Base-by-base conservation (phyloP, 2,797 vertebrate species). In the Myotis planiceps region DNA sequence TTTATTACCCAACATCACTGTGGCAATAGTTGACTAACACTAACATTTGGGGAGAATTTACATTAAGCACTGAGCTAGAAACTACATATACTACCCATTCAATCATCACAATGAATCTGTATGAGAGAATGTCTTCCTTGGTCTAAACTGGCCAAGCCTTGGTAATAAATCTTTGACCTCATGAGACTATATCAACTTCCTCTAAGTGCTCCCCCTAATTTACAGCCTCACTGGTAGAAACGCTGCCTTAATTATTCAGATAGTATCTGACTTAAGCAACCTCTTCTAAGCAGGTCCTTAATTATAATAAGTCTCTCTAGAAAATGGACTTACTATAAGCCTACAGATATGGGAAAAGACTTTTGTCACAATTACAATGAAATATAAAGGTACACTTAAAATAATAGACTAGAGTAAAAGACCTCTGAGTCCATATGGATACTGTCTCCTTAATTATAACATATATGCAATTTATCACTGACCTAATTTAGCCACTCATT, bases 21-120 rank as follows among this genome's bases (percentile, higher is more conserved):
- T 65, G 49, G 49, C n/a, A 68, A 60, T 2, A 80, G 39, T 4
- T 53, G 27, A 83, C 39, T 63, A 80, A 83, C 12, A 74, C 7
- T 83, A 93, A 93, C 37, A 68, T 90, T 68, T 83, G 53, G 72
- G 29, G 66, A 83, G 13, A 90, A 89, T 96, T 74, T 88, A 94
- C 42, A 65, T 42, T 42, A 34, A 88, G 32, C 42, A 71, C 27
- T 66, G 75, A 94, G 42, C 55, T 92, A 74, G 74, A 94, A 92
- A 51, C 8, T 32, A 65, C 14, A 25, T 68, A 13, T 42, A 60
- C 29, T 80, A 60, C 6, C 45, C n/a, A 63, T 81, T 76, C 92
- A 72, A 76, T 45, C 49, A 68, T 32, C 49, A 71, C 42, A 88
- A n/a, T 45, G 55, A 83, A 9, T 88, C 49, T 71, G 18, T 60